Base-by-base conservation (phyloP, 1,140 invertebrate genomes). In the Chelonus insularis region DNA sequence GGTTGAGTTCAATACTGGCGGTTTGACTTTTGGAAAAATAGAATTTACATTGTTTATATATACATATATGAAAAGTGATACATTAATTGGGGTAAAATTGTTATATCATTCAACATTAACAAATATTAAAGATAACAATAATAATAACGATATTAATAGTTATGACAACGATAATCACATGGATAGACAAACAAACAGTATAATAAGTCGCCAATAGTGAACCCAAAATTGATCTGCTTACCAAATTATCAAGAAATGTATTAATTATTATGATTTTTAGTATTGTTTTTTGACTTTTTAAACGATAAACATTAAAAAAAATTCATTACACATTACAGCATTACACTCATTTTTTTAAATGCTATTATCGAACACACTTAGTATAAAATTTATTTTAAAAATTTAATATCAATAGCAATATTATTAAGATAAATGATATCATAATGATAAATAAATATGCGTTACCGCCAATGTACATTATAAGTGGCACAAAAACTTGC, bases 1-100 rank as follows among this genome's bases (percentile, higher is more conserved):
- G 66, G 61, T 74, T 72, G 59, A 68, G 65, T 73, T 74, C 71
- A 72, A 43, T 70, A 66, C 62, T 72, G 69, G 71, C 64, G 68
- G 66, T 69, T 70, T 63, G 60, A 68, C 59, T 68, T 59, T 9
- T 16, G n/a, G 41, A 39, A 36, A 57, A 60, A 60, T 52, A 43
- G 32, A 23, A 34, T 39, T 51, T 39, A 12, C 16, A 50, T 12
- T 43, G 21, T 48, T 55, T 50, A 62, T 56, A 45, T 62, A 62
- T 32, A 56, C 52, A 56, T 32, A 9, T 37, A 50, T 48, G 34
- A 25, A 58, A n/a, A 48, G 9, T n/a, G n/a, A n/a, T n/a, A n/a
- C n/a, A n/a, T n/a, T n/a, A n/a, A n/a, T n/a, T n/a, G n/a, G n/a
- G n/a, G n/a, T n/a, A n/a, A n/a, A n/a, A n/a, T n/a, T n/a, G n/a